phyloP scores from a whole-genome alignment of 2,113 vertebrate species.

The Hemiprocne comata region DNA sequence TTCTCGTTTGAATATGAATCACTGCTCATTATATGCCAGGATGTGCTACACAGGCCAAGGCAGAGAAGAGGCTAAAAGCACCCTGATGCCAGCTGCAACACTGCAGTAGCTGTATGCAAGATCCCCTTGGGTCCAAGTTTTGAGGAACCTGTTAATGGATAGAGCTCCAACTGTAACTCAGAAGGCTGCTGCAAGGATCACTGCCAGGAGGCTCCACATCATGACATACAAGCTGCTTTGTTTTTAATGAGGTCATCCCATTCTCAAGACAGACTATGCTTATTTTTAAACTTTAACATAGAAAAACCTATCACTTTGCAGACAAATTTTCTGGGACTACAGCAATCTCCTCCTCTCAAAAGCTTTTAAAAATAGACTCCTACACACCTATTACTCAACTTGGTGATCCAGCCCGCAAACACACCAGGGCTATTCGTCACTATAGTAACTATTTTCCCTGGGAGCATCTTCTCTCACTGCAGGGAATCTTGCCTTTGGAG shows the following conservation, averaged over 20 bases:
- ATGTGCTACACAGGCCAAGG: not conserved
- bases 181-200: not conserved
- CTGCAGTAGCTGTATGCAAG: not conserved
- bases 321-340: slow-evolving; percentile 13
- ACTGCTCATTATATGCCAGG: not conserved
- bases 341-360: slow-evolving; percentile 22
- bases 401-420: not conserved
- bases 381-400: slow-evolving; percentile 54
- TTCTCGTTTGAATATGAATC: not conserved
- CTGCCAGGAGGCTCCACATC: not conserved
- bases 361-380: slow-evolving; percentile 50
- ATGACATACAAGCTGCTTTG: slow-evolving; percentile 51
- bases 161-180: not conserved
- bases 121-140: not conserved
- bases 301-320: slow-evolving; percentile 26
- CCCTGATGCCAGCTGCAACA: not conserved
- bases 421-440: not conserved
- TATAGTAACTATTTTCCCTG: slow-evolving; percentile 55
- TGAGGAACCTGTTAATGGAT: not conserved
- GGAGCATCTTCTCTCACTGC: slow-evolving; percentile 8
- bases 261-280: slow-evolving; percentile 39
- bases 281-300: slow-evolving; percentile 54
- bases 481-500: not conserved
- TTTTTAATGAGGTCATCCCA: slow-evolving; percentile 48
- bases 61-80: rapidly evolving